phyloP scores from a whole-genome alignment of 2,797 vertebrate genomes.

The Sebastes steindachneri region DNA sequence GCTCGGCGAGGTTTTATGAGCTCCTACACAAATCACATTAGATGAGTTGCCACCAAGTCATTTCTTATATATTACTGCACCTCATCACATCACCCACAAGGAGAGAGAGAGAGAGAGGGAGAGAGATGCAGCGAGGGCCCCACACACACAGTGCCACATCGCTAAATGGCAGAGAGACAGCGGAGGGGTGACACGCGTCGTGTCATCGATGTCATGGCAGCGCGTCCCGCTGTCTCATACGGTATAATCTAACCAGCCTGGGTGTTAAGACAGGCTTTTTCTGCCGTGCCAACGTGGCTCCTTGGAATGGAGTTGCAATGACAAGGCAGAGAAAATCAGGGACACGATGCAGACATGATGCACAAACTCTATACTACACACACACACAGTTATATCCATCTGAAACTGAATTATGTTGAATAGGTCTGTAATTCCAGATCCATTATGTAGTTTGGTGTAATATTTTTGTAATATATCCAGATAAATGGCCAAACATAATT shows the following conservation, averaged over 20 bases:
- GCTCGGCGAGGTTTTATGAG: conserved; percentile 76
- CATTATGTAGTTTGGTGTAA: conserved; percentile 1
- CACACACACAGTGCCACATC: conserved; percentile 12
- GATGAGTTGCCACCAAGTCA: conserved; percentile 77
- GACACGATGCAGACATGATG: conserved; percentile 36
- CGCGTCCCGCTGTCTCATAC: conserved; percentile 60
- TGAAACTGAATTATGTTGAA: conserved; percentile 23
- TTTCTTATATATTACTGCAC: conserved; percentile 75
- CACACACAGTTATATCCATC: background rate
- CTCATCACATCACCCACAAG: conserved; percentile 62
- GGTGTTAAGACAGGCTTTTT: conserved; percentile 53
- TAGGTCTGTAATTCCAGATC: background rate
- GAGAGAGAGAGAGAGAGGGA: conserved; percentile 28
- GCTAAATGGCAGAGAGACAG: conserved; percentile 64
- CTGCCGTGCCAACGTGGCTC: conserved; percentile 51
- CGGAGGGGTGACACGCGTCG: conserved; percentile 59
- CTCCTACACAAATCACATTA: conserved; percentile 78
- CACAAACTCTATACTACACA: conserved; percentile 11
- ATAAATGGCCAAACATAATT: conserved; percentile 14
- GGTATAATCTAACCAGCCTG: conserved; percentile 63
- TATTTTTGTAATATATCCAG: background rate
- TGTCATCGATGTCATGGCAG: conserved; percentile 73
- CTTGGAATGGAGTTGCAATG: conserved; percentile 42
- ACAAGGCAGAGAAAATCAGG: conserved; percentile 36
- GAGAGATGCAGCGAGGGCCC: conserved; percentile 38